phyloP scores from a whole-genome alignment of 2,888 invertebrate genomes.

The Hedya salicella region DNA sequence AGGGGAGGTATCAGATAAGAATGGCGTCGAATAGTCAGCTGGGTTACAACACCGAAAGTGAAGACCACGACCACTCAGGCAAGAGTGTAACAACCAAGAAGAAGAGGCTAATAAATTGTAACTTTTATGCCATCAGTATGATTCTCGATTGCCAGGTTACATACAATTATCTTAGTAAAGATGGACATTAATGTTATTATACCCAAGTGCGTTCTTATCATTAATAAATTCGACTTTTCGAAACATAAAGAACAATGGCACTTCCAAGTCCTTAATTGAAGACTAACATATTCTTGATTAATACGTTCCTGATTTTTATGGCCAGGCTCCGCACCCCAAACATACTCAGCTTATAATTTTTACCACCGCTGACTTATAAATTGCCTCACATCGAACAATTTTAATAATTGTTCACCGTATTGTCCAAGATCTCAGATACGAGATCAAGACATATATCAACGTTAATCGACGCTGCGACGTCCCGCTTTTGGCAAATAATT shows the following conservation, averaged over 20 bases:
- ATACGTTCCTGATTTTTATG: constrained; percentile 30
- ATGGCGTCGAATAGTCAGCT: no score
- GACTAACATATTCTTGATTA: constrained; percentile 25
- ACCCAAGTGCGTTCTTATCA: background rate
- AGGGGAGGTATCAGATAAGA: no score
- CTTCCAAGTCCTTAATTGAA: constrained; percentile 18
- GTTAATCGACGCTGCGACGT: constrained; percentile 27
- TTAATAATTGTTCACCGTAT: constrained; percentile 20
- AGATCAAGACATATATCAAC: constrained; percentile 42
- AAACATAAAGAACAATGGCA: constrained; percentile 11
- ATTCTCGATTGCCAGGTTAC: background rate
- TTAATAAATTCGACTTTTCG: constrained; percentile 8
- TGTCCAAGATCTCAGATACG: constrained; percentile 33
- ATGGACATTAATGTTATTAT: constrained; percentile 13
- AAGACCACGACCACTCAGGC: no score
- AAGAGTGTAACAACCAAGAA: no score
- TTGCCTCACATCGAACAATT: background rate
- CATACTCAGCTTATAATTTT: constrained; percentile 29
- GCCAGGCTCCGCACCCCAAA: background rate
- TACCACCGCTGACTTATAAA: constrained; percentile 5
- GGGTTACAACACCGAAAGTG: no score
- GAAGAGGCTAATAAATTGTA: no score
- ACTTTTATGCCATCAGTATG: no score
- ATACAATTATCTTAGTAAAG: background rate
- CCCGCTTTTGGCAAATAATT: constrained; percentile 25